Base-by-base conservation (phyloP, 1,140 invertebrate genomes). In the Papilio xuthus region DNA sequence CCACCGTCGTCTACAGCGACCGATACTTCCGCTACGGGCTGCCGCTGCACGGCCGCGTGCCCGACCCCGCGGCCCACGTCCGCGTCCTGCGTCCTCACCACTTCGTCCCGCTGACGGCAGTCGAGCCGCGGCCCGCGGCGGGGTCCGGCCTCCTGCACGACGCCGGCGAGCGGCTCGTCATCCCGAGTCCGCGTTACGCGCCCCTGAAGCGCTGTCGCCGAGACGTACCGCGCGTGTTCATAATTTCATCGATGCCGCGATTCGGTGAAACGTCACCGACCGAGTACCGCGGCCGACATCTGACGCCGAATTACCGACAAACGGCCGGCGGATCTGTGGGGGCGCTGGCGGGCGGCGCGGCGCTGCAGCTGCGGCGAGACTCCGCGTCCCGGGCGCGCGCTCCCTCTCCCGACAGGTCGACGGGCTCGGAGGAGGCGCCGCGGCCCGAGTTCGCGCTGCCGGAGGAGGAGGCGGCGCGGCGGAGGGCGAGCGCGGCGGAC, bases 1-100 rank as follows among this genome's bases (percentile, higher is more conserved):
- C 90, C 73, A 90, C 89, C 75, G 89, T 92, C 53, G 90, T 92
- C n/a, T 93, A 93, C 87, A 92, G 92, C 83, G 92, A 93, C 87
- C 88, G 92, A 70, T 92, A 91, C 84, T 91, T 93, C 84, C 84
- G 88, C 72, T 91, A 90, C 85, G 87, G 88, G 2, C 80, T 88
- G 78, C 83, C 82, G 76, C 84, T 90, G 81, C 84, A 70, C 78
- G 85, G 82, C 80, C 82, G 81, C 79, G 53, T 44, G 81, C 47
- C 50, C 78, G 81, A 80, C 80, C 83, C 73, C 78, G 42, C 20
- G 74, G 71, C 82, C 79, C 83, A 81, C 60, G 81, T 82, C 50
- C 79, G 80, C 28, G 63, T 72, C 28, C 78, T 74, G 75, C 83
- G 82, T 18, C 72, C 47, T n/a, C 72, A 74, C 47, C 84, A 86